These are phyloP conservation scores for Odobenus rosmarus DNA, from an alignment of 2,113 vertebrate species.

Conservation along the genomic window DNA sequence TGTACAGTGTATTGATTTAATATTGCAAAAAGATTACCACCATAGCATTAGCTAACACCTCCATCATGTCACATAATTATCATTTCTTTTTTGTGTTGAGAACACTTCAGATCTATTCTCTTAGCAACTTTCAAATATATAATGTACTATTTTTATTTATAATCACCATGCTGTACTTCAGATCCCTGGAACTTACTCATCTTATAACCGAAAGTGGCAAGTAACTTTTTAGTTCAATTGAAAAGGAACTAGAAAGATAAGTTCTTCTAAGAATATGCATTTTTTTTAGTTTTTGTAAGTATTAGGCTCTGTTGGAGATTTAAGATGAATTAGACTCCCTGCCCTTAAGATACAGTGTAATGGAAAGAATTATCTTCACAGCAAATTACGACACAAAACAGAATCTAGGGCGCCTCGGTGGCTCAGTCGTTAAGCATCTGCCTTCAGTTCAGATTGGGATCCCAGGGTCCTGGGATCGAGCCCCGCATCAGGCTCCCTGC, in stretches of 20 bases:
- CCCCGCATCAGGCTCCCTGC: too few species aligned
- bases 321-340: neutral
- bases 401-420: neutral
- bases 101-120: neutral
- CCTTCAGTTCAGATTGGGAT: too few species aligned
- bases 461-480: too few species aligned
- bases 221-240: constrained; percentile 25
- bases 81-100: neutral
- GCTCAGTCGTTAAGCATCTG: too few species aligned
- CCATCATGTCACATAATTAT: neutral
- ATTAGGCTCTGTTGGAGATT: neutral
- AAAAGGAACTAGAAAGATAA: neutral
- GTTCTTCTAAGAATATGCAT: neutral
- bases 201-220: neutral
- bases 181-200: neutral
- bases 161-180: neutral
- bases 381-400: neutral
- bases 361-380: neutral
- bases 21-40: neutral
- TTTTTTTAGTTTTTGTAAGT: neutral
- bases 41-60: neutral
- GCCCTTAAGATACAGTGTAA: neutral
- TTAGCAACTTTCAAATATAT: neutral
- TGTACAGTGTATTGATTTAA: neutral
- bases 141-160: neutral